phyloP scores from a whole-genome alignment of 2,113 vertebrate genomes.

The Brienomyrus brachyistius region DNA sequence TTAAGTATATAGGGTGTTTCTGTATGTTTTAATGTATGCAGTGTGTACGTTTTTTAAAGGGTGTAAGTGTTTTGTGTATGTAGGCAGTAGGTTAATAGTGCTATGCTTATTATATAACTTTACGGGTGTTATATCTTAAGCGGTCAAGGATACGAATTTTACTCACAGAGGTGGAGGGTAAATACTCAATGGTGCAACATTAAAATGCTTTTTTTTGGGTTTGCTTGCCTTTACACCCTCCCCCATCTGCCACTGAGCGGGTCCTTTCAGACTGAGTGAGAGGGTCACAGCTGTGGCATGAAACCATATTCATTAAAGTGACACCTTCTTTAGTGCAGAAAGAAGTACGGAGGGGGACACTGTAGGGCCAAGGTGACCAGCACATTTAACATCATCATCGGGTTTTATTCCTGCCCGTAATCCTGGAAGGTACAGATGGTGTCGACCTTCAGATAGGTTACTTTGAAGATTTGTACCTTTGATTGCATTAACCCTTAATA shows the following conservation, averaged over 20 bases:
- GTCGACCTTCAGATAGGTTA: not conserved
- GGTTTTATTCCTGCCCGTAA: not conserved
- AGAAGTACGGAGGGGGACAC: conserved; percentile 1
- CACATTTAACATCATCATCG: not conserved
- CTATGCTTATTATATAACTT: not conserved
- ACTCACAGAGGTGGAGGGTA: not conserved
- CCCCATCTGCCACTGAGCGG: not conserved
- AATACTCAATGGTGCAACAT: not conserved
- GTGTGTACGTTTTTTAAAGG: not conserved
- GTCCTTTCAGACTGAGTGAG: not conserved
- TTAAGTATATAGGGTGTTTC: not conserved
- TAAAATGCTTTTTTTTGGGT: not conserved
- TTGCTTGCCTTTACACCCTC: not conserved
- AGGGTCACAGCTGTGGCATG: not conserved
- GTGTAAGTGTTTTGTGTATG: not conserved
- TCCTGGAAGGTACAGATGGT: not conserved
- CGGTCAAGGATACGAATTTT: not conserved
- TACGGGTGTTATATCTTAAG: not conserved
- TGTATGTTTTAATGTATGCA: not conserved
- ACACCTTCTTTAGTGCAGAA: not conserved
- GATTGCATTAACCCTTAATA: not conserved
- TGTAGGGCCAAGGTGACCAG: not conserved
- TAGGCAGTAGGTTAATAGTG: not conserved
- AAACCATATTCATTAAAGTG: not conserved
- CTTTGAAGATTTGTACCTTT: not conserved